Base-by-base conservation (phyloP, 2,113 vertebrate species). In the Gnathonemus longibarbis region DNA sequence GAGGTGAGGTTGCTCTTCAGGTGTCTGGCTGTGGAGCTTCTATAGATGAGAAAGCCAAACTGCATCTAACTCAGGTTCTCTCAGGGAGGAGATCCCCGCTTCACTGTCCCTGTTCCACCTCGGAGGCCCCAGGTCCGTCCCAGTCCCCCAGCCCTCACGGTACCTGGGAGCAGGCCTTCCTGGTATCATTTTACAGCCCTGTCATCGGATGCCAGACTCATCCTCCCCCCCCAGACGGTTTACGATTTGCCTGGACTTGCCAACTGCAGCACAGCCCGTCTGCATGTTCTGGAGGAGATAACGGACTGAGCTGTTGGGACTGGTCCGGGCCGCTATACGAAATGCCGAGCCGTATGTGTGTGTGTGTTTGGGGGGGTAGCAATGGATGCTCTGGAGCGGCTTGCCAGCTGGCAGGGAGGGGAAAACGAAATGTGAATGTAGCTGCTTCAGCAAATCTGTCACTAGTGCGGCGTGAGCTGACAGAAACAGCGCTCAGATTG, bases 391-490 rank as follows among this genome's bases (percentile, higher is more conserved):
- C 77, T 84, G 39, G 80, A 46, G 45, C 15, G 19, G 42, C 15
- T 84, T 24, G 42, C 42, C 35, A 46, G 46, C 2, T 84, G 83
- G 83, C 46, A 46, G 8, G 45, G 42, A 6, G 58, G 19, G 56
- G 9, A 17, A 50, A 77, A 52, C 10, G 35, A 80, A 80, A 42
- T 15, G 46, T 70, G n/a, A 27, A 77, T 39, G 46, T 13, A 39
- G 66, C 88, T 52, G 46, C 45, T 77, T 89, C 88, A 77, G 88
- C 88, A 89, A 50, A 80, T 77, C 48, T 80, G 48, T 27, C 46
- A 39, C 35, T 17, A 31, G 24, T 2, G 11, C 56, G n/a, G 27
- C n/a, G 49, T 56, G 49, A 87, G 31, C 74, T 39, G 74, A 80
- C 15, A 80, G 74, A 13, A 39, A 19, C 17, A 1, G 74, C 35